Base-by-base conservation (phyloP, 2,797 vertebrate genomes). In the Acanthurus tractus region DNA sequence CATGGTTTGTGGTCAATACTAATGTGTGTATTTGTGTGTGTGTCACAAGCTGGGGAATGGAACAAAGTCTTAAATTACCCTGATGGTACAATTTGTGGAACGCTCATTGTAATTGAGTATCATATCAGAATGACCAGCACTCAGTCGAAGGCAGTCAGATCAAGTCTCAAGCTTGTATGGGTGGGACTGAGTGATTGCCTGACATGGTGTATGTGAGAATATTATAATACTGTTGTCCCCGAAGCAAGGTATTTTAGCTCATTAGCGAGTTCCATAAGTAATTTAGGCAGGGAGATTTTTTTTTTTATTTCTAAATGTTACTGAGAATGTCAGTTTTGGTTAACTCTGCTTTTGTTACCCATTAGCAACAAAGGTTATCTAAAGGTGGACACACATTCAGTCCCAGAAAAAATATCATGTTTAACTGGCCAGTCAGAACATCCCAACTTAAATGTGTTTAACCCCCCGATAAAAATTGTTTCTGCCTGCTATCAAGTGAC, bases 1-100 rank as follows among this genome's bases (percentile, higher is more conserved):
- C 80, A 92, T 78, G 79, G 64, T 83, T 88, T 82, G 78, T 81
- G 76, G 63, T 82, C 85, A 81, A 67, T 83, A 80, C 71, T 83
- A 70, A 78, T 79, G 58, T 40, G 75, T 56, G 72, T 82, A 73
- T 54, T 50, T 36, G 66, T 48, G 66, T 48, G 66, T 36, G 74
- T 65, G 65, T 45, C 3, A 25, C 61, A 46, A 66, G 63, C 50
- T 12, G 11, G 45, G 66, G 52, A 74, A 52, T 62, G 34, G 44
- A 66, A 58, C 63, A 9, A 50, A 57, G 83, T 85, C 52, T 86
- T 74, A 84, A 29, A 87, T 88, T 88, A 83, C 82, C 73, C 67
- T 82, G 77, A 82, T 78, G 82, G 73, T 72, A 57, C 76, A 78
- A 61, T 84, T 70, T 70, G 57, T 66, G 34, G 71, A 79, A 83